Percentiles rank a stretch among this genome's conserved stretches.
Conservation (phyloP, 2,888 invertebrate species). For the Thysanoteuthis rhombus region DNA sequence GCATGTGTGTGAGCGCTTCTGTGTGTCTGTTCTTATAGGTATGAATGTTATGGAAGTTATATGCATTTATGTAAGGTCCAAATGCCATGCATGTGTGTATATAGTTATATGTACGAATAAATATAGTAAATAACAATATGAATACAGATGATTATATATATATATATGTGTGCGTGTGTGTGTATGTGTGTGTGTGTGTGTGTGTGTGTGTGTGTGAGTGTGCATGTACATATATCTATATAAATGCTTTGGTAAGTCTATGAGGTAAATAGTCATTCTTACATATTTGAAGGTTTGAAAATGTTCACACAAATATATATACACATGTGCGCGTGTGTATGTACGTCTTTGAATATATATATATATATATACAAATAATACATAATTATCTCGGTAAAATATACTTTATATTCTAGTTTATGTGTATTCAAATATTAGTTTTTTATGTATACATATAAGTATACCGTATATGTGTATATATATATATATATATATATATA, state of each 20-base stretch:
- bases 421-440: no score
- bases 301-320: no score
- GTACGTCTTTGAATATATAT: neutral
- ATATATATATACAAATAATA: no score
- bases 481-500: no score
- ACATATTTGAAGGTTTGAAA: no score
- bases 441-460: no score
- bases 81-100: neutral
- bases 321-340: neutral
- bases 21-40: no score
- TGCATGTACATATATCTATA: neutral
- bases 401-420: no score
- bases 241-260: neutral
- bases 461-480: no score
- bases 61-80: no score
- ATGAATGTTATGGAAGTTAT: neutral
- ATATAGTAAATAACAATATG: no score
- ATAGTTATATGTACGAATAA: neutral
- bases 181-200: neutral
- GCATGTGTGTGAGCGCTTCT: rapidly evolving
- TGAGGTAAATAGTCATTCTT: no score
- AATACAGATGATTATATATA: neutral
- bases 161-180: neutral
- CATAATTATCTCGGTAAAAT: neutral
- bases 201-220: neutral